Evolutionary conservation across 2,888 invertebrate species (phyloP), one percentile per base, ranked within the genome.

Genomic region (Caenorhabditis sp.): DNA sequence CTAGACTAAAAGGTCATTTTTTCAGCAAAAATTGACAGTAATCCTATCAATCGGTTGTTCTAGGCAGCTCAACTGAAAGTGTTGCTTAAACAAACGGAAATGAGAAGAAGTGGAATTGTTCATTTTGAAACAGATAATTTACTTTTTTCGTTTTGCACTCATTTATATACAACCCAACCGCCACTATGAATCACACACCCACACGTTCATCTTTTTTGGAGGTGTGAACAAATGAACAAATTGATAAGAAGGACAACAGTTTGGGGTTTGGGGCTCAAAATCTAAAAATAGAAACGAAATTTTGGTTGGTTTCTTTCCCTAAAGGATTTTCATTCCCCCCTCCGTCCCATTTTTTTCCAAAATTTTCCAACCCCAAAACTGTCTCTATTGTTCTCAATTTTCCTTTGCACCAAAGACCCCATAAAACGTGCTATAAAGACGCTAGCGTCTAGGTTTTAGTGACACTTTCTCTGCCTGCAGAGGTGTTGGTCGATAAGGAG

Each of bases 131-230:
- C n/a, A n/a, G n/a, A n/a, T 8, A 35, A 35, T 35, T 11, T 35
- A 11, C 5, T 35, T 35, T 5, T 35, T 11, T 35, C 35, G 35
- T 35, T 35, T 35, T 35, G 5, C 47, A 18, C 47, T 47, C 47
- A 47, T 47, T 47, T 47, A 55, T 56, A 64, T 56, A 62, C 55
- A n/a, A n/a, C n/a, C n/a, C n/a, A n/a, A n/a, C n/a, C n/a, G n/a
- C n/a, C n/a, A 35, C 55, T 37, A 61, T 74, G 76, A 76, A 32
- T 76, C 76, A 76, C 60, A 53, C 67, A 60, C 76, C 76, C 60
- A 76, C 76, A 60, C 51, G 67, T 2, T 11, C 2, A 60, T 8
- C 51, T 61, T 72, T 1, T n/a, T 1, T 15, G 67, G 35, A 72
- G 67, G 76, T 76, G 67, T 76, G 74, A 76, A 32, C 9, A 6